Evolutionary conservation across 2,888 invertebrate species (phyloP).

Genomic region (Coenonympha glycerion): DNA sequence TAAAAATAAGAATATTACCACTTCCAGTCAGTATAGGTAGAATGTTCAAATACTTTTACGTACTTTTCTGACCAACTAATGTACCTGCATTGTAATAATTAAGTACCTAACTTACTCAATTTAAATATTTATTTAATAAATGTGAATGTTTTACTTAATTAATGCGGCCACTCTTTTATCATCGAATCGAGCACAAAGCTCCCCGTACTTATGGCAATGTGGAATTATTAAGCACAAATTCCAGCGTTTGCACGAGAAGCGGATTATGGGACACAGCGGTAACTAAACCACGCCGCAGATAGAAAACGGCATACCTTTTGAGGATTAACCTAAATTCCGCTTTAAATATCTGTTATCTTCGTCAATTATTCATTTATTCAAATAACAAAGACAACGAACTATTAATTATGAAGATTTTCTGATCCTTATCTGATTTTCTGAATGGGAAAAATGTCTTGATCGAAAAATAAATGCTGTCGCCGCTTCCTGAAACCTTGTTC

Average conservation of each 20-base stretch:
- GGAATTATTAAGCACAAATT: slow-evolving; percentile 7
- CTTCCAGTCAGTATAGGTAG: no score
- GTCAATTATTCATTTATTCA: slow-evolving; percentile 3
- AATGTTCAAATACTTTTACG: no score
- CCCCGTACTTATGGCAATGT: slow-evolving; percentile 9
- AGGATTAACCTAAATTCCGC: slow-evolving; percentile 7
- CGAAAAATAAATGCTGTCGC: not conserved
- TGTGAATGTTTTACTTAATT: not conserved
- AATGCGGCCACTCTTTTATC: not conserved
- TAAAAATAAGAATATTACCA: no score
- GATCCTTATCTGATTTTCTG: no score
- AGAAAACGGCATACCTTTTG: slow-evolving; percentile 7
- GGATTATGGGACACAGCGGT: slow-evolving; percentile 7
- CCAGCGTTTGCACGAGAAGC: slow-evolving; percentile 9
- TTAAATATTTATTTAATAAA: no score
- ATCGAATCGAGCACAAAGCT: slow-evolving; percentile 13
- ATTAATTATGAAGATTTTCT: slow-evolving; percentile 11
- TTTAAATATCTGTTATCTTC: not conserved
- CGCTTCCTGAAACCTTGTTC: no score
- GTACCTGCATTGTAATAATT: no score
- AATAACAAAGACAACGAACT: slow-evolving; percentile 10
- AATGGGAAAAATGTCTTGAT: not conserved
- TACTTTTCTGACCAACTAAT: no score
- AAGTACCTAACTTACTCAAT: no score
- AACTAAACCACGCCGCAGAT: slow-evolving; percentile 3